Conservation (phyloP, 2,888 invertebrate species). For the Ochlodes sylvanus region DNA sequence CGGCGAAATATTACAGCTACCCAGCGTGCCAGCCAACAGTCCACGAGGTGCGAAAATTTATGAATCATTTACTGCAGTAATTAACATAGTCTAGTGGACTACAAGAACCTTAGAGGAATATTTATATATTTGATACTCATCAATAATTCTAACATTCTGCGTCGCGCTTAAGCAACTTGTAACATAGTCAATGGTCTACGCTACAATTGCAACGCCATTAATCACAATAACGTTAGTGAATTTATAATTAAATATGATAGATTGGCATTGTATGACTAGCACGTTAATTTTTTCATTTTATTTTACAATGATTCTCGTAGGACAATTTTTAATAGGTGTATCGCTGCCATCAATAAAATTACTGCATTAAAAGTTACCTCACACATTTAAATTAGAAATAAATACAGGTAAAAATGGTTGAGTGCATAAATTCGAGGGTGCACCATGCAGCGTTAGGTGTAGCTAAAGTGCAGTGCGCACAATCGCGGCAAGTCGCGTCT, state of each 20-base stretch:
- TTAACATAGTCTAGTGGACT: no score
- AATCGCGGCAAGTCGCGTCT: conserved; percentile 71
- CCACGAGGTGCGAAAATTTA: not conserved
- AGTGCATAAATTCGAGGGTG: conserved; percentile 56
- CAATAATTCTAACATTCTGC: not conserved
- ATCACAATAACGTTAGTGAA: conserved; percentile 11
- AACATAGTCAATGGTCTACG: not conserved
- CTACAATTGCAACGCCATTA: conserved; percentile 7
- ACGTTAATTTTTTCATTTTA: conserved; percentile 21
- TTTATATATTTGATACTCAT: no score
- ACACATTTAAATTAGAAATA: conserved; percentile 16
- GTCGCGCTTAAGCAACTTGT: not conserved
- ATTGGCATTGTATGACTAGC: not conserved
- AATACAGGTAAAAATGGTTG: conserved; percentile 35
- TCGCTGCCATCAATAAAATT: no score
- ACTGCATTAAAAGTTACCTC: no score
- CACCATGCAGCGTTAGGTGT: conserved; percentile 47
- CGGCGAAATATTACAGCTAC: not conserved
- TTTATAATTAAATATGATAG: conserved; percentile 1
- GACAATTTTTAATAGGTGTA: not conserved
- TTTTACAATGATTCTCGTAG: conserved; percentile 24
- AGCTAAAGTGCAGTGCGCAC: conserved; percentile 56
- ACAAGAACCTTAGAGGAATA: no score
- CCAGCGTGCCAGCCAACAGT: not conserved
- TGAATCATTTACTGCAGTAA: not conserved